Evolutionary conservation across 2,888 invertebrate species (phyloP).

Genomic region (Cephalotes varians): DNA sequence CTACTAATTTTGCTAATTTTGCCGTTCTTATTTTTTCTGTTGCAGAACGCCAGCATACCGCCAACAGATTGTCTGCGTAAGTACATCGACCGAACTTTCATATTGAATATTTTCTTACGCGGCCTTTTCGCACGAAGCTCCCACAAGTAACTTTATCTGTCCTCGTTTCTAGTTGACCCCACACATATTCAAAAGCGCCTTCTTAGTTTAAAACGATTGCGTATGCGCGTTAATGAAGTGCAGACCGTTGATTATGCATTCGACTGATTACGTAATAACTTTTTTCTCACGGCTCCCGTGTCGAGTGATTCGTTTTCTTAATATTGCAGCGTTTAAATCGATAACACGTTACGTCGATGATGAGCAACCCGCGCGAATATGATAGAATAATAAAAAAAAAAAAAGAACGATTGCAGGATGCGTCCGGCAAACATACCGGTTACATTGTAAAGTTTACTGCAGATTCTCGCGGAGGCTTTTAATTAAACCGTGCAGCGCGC

Average conservation of each 20-base stretch:
- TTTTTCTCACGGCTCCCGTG: background rate
- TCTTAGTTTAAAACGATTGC: background rate
- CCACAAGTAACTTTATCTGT: background rate
- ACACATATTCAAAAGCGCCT: background rate
- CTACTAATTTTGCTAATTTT: slow-evolving; percentile 50
- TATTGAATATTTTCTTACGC: background rate
- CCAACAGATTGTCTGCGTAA: slow-evolving; percentile 86
- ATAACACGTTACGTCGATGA: background rate
- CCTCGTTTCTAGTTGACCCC: background rate
- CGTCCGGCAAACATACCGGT: slow-evolving; percentile 20
- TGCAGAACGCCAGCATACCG: slow-evolving; percentile 87
- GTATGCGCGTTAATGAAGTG: background rate
- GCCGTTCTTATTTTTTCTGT: slow-evolving; percentile 78
- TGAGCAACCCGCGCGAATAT: background rate
- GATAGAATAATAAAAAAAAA: background rate
- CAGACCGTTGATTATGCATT: background rate
- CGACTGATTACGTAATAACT: background rate
- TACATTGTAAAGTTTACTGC: slow-evolving; percentile 36
- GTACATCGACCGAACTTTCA: slow-evolving; percentile 78
- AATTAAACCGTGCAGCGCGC: slow-evolving; percentile 39
- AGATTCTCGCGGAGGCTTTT: slow-evolving; percentile 17
- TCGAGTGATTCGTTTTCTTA: background rate
- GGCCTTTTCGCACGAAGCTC: too few relatives aligned
- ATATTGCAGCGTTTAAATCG: background rate
- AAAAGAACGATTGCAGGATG: background rate